Conservation (phyloP, 1,140 invertebrate genomes). For the Ceratina australensis region DNA sequence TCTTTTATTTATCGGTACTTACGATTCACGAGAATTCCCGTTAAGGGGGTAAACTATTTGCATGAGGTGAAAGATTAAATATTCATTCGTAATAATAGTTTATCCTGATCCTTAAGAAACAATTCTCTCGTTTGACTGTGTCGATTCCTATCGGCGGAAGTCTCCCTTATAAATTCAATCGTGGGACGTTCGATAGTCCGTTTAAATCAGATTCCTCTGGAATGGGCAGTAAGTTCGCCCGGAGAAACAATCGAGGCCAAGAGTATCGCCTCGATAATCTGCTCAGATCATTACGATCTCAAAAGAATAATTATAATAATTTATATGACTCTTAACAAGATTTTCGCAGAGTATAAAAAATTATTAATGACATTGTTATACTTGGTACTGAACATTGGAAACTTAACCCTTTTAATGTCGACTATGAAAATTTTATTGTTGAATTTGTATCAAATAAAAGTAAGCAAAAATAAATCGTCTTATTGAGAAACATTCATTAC, state of each 20-base stretch:
- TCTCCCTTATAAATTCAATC: slow-evolving; percentile 52
- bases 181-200: slow-evolving; percentile 24
- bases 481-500: too few relatives aligned
- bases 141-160: slow-evolving; percentile 42
- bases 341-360: too few relatives aligned
- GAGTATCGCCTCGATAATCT: not conserved
- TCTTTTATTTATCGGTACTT: slow-evolving; percentile 62
- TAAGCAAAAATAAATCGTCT: too few relatives aligned
- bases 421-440: too few relatives aligned
- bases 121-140: slow-evolving; percentile 33
- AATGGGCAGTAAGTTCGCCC: slow-evolving; percentile 45
- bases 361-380: too few relatives aligned
- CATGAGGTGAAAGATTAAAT: too few relatives aligned
- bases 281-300: not conserved
- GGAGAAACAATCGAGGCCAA: slow-evolving; percentile 13
- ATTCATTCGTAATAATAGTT: too few relatives aligned
- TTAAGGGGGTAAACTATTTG: slow-evolving; percentile 13
- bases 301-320: not conserved
- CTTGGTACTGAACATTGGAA: too few relatives aligned
- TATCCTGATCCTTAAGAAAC: slow-evolving; percentile 34
- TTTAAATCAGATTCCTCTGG: slow-evolving; percentile 33
- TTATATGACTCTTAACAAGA: too few relatives aligned
- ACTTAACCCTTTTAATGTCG: too few relatives aligned
- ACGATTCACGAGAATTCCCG: slow-evolving; percentile 10
- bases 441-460: too few relatives aligned